Evolutionary conservation across 2,888 invertebrate genomes (phyloP).

Genomic region (Dryobota labecula): DNA sequence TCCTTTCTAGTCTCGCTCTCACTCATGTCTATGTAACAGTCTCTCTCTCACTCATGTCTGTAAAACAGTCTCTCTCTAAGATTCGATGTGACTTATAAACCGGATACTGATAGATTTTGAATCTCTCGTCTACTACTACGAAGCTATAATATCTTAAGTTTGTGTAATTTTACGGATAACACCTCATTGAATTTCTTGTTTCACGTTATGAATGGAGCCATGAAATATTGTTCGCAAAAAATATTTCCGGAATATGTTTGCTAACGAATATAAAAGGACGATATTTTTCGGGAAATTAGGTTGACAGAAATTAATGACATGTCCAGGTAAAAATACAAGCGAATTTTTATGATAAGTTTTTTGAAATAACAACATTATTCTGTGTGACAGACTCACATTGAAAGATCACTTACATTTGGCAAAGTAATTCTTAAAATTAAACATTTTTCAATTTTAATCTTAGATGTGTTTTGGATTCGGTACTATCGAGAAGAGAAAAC

Average conservation of each 20-base stretch:
- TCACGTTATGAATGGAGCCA: not conserved
- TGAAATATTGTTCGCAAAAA: not conserved
- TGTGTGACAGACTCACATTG: not conserved
- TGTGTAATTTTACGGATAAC: not conserved
- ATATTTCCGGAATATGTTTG: conserved; percentile 18
- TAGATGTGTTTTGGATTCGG: not conserved
- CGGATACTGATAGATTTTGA: not conserved
- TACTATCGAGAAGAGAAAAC: not conserved
- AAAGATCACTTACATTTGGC: no score
- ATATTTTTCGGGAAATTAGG: conserved; percentile 30
- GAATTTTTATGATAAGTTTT: conserved; percentile 24
- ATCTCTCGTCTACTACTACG: not conserved
- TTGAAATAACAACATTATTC: conserved; percentile 21
- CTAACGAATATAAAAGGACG: not conserved
- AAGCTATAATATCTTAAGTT: not conserved
- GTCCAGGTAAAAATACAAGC: conserved; percentile 23
- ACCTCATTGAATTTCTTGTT: not conserved
- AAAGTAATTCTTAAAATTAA: conserved; percentile 3
- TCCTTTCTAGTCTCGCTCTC: no score
- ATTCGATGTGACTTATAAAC: not conserved
- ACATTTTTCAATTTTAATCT: not conserved
- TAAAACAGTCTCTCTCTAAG: not conserved
- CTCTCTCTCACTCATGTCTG: not conserved
- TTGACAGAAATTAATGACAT: conserved; percentile 49
- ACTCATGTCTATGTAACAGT: no score